Evolutionary conservation across 2,888 invertebrate species (phyloP).

Genomic region (Drosophila quasianomalipes): DNA sequence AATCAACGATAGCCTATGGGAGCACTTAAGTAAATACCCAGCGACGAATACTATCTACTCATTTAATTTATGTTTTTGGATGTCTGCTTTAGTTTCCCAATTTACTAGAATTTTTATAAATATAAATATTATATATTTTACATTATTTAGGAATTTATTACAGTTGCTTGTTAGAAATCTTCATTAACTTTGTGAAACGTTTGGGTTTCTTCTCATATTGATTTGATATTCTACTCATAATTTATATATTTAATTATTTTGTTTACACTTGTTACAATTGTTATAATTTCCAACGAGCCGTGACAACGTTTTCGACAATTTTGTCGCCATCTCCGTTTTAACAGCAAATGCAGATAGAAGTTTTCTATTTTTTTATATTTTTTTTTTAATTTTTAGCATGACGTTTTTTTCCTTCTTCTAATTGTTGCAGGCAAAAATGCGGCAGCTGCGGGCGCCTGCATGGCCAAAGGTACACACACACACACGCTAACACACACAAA

Average conservation of each 20-base stretch:
- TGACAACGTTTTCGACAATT: neutral
- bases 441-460: constrained; percentile 52
- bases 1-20: neutral
- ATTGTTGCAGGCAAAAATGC: constrained; percentile 17
- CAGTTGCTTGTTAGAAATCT: neutral
- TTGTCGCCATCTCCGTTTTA: constrained; percentile 15
- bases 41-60: neutral
- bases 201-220: neutral
- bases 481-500: constrained; percentile 4
- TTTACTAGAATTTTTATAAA: neutral
- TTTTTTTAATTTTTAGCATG: neutral
- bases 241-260: neutral
- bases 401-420: neutral
- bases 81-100: neutral
- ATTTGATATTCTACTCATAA: too few species aligned
- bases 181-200: neutral
- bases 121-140: neutral
- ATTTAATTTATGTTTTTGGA: neutral
- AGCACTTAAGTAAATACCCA: neutral
- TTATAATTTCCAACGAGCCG: neutral
- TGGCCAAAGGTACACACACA: constrained; percentile 14
- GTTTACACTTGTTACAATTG: neutral
- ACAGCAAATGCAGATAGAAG: neutral
- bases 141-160: neutral
- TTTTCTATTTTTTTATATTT: neutral